Conservation (phyloP, 1,140 invertebrate genomes). For the Drosophila setifemur region DNA sequence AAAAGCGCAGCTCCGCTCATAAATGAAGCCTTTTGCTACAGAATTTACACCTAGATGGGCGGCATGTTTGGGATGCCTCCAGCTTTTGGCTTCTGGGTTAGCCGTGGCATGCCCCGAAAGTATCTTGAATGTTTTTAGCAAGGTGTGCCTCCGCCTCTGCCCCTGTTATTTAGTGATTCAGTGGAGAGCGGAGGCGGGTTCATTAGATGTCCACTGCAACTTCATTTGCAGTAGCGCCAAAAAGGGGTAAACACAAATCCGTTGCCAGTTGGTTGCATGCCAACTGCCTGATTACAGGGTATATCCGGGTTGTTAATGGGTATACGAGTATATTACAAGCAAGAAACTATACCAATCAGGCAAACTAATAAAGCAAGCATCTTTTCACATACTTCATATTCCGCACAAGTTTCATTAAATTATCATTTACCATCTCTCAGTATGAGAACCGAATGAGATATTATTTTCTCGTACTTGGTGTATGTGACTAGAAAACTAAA, state of each 20-base stretch:
- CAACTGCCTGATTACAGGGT: conserved; percentile 10
- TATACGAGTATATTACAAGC: background rate
- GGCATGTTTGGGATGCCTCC: conserved; percentile 47
- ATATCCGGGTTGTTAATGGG: background rate
- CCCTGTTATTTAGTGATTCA: no score
- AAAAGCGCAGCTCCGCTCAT: conserved; percentile 67
- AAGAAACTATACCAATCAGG: no score
- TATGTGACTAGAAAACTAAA: background rate
- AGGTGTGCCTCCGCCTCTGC: no score
- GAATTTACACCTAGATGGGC: conserved; percentile 60
- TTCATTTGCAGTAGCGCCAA: conserved; percentile 47
- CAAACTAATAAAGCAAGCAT: no score
- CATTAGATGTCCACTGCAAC: conserved; percentile 66
- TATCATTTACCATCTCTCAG: background rate
- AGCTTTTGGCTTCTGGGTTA: no score
- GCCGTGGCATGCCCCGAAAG: conserved; percentile 65
- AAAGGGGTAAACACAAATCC: conserved; percentile 17
- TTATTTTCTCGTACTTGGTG: background rate
- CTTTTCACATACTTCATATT: background rate
- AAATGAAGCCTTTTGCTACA: conserved; percentile 66
- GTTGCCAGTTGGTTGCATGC: conserved; percentile 20
- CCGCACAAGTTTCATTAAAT: background rate
- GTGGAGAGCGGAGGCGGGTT: no score
- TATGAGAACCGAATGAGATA: background rate
- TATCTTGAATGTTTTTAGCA: conserved; percentile 74